Evolutionary conservation across 2,888 invertebrate genomes (phyloP), one percentile per base, ranked within the genome.

Genomic region (Acholoe squamosa): DNA sequence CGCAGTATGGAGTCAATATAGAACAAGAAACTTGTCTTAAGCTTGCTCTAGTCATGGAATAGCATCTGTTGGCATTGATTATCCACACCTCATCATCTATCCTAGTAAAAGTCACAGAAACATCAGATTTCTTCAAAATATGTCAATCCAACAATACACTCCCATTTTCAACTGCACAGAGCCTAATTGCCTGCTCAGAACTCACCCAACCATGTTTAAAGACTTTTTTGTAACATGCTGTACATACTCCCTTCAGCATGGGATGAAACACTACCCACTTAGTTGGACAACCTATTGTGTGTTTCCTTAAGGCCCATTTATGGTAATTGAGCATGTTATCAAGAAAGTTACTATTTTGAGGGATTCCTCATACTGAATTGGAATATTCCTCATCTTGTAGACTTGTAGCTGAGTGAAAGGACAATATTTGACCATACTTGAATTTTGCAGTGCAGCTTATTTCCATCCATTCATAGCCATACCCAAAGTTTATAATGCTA

Each of bases 381-480:
- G 3, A n/a, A 61, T 12, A 43, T 43, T 3, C n/a, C 22, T 54
- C 12, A n/a, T 19, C 12, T 19, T n/a, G 19, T n/a, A 14, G 19
- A 3, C n/a, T n/a, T n/a, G 19, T 19, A 19, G 61, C 19, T 61
- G 61, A 19, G 19, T 61, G 22, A 19, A 61, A 3, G 1, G 61
- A 61, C 61, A 61, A n/a, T 43, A 43, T 10, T 7, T 43, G 43
- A 43, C 43, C 10, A 43, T 43, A 43, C 43, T 43, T 43, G 43
- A 61, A 61, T n/a, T 61, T 61, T n/a, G 61, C n/a, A n/a, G 61
- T n/a, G n/a, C 61, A 61, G n/a, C n/a, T 61, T n/a, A 61, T 61
- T n/a, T 61, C 19, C n/a, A 12, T 19, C 61, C 61, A 61, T 61
- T 61, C n/a, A 19, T n/a, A 61, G 1, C n/a, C n/a, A 61, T n/a